Evolutionary conservation across 2,888 invertebrate species (phyloP).

Genomic region (Cryptophagus acutangulus): DNA sequence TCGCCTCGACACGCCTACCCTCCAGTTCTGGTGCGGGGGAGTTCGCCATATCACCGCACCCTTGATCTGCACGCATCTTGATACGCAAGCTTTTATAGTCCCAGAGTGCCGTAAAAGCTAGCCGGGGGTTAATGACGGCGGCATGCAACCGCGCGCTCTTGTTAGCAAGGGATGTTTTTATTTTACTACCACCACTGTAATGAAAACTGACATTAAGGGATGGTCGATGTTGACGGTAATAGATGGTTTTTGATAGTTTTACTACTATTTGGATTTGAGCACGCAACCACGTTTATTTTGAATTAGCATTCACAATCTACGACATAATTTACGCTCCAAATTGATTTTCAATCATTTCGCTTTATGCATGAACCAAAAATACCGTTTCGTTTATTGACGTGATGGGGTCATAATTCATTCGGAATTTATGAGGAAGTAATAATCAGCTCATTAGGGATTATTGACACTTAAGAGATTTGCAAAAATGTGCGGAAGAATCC

Average conservation of each 20-base stretch:
- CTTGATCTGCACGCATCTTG: conserved; percentile 20
- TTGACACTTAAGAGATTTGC: neutral
- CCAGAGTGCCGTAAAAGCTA: conserved; percentile 20
- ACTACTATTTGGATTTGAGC: too few species aligned
- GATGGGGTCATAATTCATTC: too few species aligned
- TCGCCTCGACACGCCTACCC: conserved; percentile 43
- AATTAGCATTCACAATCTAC: too few species aligned
- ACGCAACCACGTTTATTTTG: too few species aligned
- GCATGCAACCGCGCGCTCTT: conserved; percentile 10
- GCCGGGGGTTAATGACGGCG: conserved; percentile 23
- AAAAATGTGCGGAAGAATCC: conserved; percentile 3
- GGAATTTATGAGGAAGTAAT: too few species aligned
- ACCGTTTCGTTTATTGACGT: too few species aligned
- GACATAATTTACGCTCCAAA: too few species aligned
- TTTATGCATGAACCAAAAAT: too few species aligned
- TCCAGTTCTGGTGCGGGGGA: conserved; percentile 35
- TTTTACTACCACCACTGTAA: conserved; percentile 18
- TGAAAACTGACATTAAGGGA: conserved; percentile 20
- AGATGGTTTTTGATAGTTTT: too few species aligned
- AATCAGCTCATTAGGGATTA: too few species aligned
- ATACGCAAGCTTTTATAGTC: conserved; percentile 20
- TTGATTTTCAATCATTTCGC: too few species aligned
- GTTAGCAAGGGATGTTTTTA: conserved; percentile 25
- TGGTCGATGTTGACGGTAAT: conserved; percentile 4
- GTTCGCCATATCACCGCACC: conserved; percentile 25